These are phyloP conservation scores for Dryobates pubescens DNA, from an alignment of 2,797 vertebrate species.

Conservation along the genomic window DNA sequence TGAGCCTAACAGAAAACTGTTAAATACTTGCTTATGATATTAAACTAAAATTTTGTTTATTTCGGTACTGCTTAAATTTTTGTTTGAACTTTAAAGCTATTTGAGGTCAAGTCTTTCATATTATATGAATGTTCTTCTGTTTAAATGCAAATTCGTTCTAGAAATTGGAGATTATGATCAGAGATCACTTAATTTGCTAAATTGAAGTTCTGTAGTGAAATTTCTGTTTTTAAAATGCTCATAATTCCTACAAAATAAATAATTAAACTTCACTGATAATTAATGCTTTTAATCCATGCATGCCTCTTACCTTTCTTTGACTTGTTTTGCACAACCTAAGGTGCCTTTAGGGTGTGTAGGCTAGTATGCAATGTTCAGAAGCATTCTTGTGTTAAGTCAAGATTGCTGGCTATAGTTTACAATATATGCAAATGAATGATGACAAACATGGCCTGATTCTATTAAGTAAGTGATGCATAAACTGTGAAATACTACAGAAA, in stretches of 20 bases:
- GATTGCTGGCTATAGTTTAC: neutral
- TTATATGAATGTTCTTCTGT: neutral
- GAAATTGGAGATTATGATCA: neutral
- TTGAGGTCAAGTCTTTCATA: neutral
- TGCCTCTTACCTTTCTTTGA: neutral
- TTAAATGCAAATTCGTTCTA: neutral
- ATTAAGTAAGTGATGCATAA: neutral
- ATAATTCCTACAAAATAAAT: neutral
- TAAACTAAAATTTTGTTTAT: neutral
- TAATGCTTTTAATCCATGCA: neutral
- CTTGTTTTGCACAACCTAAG: neutral
- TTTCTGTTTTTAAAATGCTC: neutral
- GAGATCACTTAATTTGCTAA: neutral
- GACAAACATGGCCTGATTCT: neutral
- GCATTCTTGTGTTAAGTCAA: neutral
- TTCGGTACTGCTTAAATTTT: neutral
- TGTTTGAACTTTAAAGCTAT: neutral
- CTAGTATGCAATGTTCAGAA: neutral
- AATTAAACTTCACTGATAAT: neutral
- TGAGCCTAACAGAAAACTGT: conserved; percentile 56
- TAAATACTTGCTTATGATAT: neutral
- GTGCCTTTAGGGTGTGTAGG: neutral
- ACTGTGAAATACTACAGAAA: neutral
- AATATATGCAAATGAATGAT: neutral
- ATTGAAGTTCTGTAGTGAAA: neutral